Conservation (phyloP, 2,113 vertebrate species). For the Ctenomys sociabilis region DNA sequence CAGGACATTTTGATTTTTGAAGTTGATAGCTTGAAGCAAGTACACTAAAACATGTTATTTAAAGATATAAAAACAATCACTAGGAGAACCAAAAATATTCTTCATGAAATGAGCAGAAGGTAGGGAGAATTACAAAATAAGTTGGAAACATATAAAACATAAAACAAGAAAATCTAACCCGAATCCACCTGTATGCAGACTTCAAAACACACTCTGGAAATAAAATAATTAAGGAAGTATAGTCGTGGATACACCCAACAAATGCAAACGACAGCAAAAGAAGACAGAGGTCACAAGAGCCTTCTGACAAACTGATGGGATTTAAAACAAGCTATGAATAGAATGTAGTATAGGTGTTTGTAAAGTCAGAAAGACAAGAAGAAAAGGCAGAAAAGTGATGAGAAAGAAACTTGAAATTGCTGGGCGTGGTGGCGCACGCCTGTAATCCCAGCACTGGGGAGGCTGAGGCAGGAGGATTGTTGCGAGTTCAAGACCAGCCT, state of each 20-base stretch:
- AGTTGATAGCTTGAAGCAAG: neutral
- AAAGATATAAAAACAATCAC: constrained; percentile 20
- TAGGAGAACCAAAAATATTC: neutral
- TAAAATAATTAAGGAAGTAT: neutral
- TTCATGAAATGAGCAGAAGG: constrained; percentile 8
- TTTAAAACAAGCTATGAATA: neutral
- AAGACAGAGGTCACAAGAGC: neutral
- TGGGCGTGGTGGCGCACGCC: no score
- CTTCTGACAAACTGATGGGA: neutral
- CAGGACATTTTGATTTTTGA: neutral
- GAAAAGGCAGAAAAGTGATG: neutral
- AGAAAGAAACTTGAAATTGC: neutral
- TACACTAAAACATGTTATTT: neutral
- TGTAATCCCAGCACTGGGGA: no score
- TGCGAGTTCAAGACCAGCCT: no score
- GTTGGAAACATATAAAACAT: neutral
- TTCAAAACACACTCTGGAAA: neutral
- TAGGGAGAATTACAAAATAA: neutral
- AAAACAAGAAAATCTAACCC: neutral
- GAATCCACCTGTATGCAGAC: neutral
- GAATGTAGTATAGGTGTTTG: neutral
- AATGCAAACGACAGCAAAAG: neutral
- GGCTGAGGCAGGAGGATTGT: no score
- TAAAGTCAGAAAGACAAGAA: neutral
- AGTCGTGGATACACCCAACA: neutral